Conservation (phyloP, 53 echinoderm and acorn worm genomes). For the Pentamera pediparva region DNA sequence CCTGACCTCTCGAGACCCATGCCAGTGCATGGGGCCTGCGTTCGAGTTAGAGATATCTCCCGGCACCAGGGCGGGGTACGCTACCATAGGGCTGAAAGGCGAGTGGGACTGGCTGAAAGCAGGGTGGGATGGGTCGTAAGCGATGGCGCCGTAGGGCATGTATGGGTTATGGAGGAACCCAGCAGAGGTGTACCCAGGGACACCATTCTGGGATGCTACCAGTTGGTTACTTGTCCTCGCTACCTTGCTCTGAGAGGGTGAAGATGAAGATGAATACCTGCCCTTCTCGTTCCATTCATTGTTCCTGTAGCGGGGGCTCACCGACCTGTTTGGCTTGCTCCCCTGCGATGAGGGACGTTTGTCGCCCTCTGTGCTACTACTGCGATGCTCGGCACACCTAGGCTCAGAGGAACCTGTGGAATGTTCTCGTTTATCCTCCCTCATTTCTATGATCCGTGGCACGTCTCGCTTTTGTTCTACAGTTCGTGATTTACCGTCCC, state of each 20-base stretch:
- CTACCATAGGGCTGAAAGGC: conserved; percentile 51
- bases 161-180: conserved; percentile 37
- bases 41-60: conserved; percentile 61
- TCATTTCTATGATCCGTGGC: no score
- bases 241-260: conserved; percentile 44
- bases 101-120: conserved; percentile 60
- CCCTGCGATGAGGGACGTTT: conserved; percentile 4
- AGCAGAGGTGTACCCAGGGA: conserved; percentile 2
- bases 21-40: neutral
- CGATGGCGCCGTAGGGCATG: conserved; percentile 64
- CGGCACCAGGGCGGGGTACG: conserved; percentile 72
- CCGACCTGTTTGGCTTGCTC: conserved; percentile 7
- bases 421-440: conserved; percentile 14
- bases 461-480: no score
- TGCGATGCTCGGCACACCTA: neutral
- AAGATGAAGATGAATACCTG: conserved; percentile 25
- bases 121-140: conserved; percentile 76
- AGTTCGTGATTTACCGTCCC: no score
- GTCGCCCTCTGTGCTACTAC: neutral
- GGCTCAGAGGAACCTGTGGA: conserved; percentile 2
- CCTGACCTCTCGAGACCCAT: conserved; percentile 1
- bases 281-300: conserved; percentile 14
- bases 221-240: conserved; percentile 61
- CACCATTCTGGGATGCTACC: conserved; percentile 45
- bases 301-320: conserved; percentile 8